Conservation (phyloP, 2,888 invertebrate genomes). For the Carpatolechia fugitivella region DNA sequence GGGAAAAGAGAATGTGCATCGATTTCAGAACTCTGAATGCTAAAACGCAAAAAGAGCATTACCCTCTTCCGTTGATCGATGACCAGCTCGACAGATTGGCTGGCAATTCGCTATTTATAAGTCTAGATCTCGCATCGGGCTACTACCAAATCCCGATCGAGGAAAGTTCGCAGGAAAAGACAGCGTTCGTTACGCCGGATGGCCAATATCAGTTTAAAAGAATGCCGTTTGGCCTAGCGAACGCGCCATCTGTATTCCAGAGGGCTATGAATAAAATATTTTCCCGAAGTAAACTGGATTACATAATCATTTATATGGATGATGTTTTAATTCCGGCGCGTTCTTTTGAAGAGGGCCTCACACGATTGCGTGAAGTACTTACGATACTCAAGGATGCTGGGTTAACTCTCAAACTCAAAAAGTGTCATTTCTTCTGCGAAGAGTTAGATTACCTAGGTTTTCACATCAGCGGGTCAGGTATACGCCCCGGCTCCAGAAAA, state of each 20-base stretch:
- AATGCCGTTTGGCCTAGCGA: not conserved
- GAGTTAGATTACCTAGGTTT: conserved; percentile 2
- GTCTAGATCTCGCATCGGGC: not conserved
- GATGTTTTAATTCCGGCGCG: not conserved
- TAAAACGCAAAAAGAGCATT: conserved; percentile 31
- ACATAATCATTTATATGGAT: not conserved
- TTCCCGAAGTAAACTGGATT: not conserved
- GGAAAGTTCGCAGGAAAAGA: not conserved
- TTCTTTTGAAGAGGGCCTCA: not conserved
- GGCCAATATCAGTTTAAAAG: not conserved
- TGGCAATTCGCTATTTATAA: conserved; percentile 14
- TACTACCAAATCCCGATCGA: not conserved
- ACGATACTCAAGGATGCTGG: not conserved
- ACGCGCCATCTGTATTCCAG: too few species aligned
- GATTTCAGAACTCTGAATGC: conserved; percentile 22
- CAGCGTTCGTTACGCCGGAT: not conserved
- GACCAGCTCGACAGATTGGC: conserved; percentile 34
- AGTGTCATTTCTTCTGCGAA: not conserved
- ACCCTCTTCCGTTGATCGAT: conserved; percentile 35
- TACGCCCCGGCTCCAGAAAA: not conserved
- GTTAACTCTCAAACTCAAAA: not conserved
- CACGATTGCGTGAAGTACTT: too few species aligned
- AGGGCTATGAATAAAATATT: too few species aligned
- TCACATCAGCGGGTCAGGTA: not conserved
- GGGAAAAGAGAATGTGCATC: conserved; percentile 27